Percentiles rank a stretch among this genome's conserved stretches.
Evolutionary conservation across 2,797 vertebrate species (phyloP).

Genomic region (Sebastes oblongus): DNA sequence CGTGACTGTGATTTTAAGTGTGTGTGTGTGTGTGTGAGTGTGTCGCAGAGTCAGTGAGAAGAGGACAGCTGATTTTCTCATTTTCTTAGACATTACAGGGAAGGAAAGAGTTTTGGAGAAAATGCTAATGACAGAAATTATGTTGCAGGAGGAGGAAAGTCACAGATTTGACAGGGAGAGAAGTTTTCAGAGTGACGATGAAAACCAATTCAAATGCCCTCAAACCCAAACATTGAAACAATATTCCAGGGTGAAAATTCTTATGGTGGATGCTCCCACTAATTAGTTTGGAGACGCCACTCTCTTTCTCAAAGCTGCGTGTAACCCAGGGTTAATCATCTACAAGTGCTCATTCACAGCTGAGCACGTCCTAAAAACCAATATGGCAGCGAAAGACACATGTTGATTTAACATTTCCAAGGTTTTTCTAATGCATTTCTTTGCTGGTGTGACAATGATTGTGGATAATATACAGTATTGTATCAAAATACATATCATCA

Average conservation of each 20-base stretch:
- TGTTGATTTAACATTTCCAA: slow-evolving; percentile 34
- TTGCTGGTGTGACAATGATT: slow-evolving; percentile 4
- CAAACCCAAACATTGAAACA: slow-evolving; percentile 24
- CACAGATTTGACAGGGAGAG: neutral
- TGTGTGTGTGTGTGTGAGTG: neutral
- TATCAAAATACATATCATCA: slow-evolving; percentile 13
- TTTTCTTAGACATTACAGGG: neutral
- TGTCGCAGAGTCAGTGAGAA: slow-evolving; percentile 2
- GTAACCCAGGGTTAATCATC: slow-evolving; percentile 47
- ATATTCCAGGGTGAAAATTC: slow-evolving; percentile 3
- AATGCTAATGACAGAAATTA: neutral
- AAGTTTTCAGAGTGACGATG: neutral
- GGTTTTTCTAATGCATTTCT: neutral
- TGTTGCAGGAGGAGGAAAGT: neutral
- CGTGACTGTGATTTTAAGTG: slow-evolving; percentile 21
- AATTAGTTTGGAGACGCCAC: slow-evolving; percentile 43
- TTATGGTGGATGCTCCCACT: slow-evolving; percentile 17
- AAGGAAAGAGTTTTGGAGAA: neutral
- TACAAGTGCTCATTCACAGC: slow-evolving; percentile 33
- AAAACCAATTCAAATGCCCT: slow-evolving; percentile 17
- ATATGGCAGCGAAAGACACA: slow-evolving; percentile 5
- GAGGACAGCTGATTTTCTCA: neutral
- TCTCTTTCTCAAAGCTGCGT: slow-evolving; percentile 3
- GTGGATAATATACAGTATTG: neutral
- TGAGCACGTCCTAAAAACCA: slow-evolving; percentile 23